phyloP scores from a whole-genome alignment of 2,113 vertebrate genomes.

The Oreochromis spilurus region DNA sequence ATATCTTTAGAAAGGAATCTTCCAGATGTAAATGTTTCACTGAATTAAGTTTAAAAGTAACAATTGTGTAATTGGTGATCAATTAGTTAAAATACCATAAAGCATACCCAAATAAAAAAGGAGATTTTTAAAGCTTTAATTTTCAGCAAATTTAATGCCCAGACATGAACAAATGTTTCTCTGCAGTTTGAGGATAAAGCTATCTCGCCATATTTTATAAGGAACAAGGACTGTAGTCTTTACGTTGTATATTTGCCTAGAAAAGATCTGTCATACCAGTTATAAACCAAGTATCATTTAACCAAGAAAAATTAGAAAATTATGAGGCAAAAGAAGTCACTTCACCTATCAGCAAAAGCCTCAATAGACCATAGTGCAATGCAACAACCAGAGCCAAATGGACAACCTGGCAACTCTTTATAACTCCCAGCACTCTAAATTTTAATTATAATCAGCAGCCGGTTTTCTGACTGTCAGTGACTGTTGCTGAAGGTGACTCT shows the following conservation, averaged over 20 bases:
- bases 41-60: background rate
- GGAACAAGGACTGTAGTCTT: background rate
- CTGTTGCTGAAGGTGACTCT: background rate
- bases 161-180: background rate
- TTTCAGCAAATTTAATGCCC: background rate
- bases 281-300: background rate
- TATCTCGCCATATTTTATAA: background rate
- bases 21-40: background rate
- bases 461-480: background rate
- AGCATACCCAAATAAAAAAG: rapidly evolving
- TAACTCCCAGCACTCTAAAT: background rate
- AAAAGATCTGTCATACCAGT: background rate
- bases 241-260: background rate
- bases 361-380: background rate
- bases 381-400: background rate
- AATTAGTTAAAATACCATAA: background rate
- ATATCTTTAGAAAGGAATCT: background rate
- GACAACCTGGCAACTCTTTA: background rate
- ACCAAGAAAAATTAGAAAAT: background rate
- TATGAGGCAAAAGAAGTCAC: background rate
- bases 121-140: rapidly evolving
- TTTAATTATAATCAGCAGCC: background rate
- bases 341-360: background rate
- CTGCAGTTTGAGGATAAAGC: background rate
- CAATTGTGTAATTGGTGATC: rapidly evolving